These are phyloP conservation scores for Troides helena DNA, from an alignment of 2,888 invertebrate genomes.

Conservation along the genomic window DNA sequence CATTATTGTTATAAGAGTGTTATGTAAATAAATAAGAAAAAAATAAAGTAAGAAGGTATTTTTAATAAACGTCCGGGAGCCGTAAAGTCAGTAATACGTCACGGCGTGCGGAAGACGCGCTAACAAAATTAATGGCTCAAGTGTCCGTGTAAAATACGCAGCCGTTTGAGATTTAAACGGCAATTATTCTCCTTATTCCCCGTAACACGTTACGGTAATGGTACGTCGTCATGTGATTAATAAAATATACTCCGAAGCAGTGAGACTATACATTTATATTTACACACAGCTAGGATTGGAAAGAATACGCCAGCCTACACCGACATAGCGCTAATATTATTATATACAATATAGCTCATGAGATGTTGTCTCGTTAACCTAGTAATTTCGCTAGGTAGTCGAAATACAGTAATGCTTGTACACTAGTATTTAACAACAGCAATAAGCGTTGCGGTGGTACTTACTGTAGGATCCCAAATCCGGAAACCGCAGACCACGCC, in stretches of 20 bases:
- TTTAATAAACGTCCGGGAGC: conserved; percentile 1
- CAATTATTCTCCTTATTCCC: conserved; percentile 5
- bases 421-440: too few species aligned
- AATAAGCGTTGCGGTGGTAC: too few species aligned
- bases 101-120: neutral
- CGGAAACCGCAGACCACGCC: too few species aligned
- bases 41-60: neutral
- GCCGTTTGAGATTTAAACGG: conserved; percentile 4
- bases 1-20: too few species aligned
- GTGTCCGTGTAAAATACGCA: conserved; percentile 3
- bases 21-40: neutral
- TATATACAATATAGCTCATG: too few species aligned
- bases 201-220: neutral
- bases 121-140: conserved; percentile 8
- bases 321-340: too few species aligned
- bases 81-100: conserved; percentile 6
- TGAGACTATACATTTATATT: neutral
- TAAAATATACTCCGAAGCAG: neutral
- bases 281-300: too few species aligned
- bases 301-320: too few species aligned
- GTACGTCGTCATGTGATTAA: conserved; percentile 2
- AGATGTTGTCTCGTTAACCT: too few species aligned
- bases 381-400: too few species aligned
- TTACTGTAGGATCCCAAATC: too few species aligned
- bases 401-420: too few species aligned